Evolutionary conservation across 2,888 invertebrate species (phyloP).

Genomic region (Tortrix viridana): DNA sequence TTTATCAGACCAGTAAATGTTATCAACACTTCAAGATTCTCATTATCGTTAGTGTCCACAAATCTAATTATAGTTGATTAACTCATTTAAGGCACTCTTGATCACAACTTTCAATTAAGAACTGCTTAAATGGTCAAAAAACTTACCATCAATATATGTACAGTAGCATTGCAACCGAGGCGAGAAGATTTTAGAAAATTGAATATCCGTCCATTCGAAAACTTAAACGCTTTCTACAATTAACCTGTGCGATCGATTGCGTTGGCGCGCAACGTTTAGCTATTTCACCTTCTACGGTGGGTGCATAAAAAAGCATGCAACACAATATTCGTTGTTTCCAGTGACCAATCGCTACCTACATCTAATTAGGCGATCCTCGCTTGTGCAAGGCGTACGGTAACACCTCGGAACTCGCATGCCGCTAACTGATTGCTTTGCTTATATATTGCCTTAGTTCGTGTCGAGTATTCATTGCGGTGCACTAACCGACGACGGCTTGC

Average conservation of each 20-base stretch:
- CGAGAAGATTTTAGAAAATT: slow-evolving; percentile 27
- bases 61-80: slow-evolving; percentile 28
- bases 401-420: slow-evolving; percentile 46
- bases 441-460: slow-evolving; percentile 48
- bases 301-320: slow-evolving; percentile 45
- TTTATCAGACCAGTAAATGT: slow-evolving; percentile 58
- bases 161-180: slow-evolving; percentile 13
- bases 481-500: slow-evolving; percentile 36
- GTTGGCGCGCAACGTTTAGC: slow-evolving; percentile 44
- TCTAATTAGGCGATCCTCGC: slow-evolving; percentile 64
- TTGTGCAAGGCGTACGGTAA: slow-evolving; percentile 54
- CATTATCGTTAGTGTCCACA: slow-evolving; percentile 47
- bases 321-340: slow-evolving; percentile 55
- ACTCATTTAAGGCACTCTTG: slow-evolving; percentile 17
- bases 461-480: slow-evolving; percentile 41
- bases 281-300: slow-evolving; percentile 39
- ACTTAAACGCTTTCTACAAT: slow-evolving; percentile 36
- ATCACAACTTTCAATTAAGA: slow-evolving; percentile 1
- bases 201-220: slow-evolving; percentile 34
- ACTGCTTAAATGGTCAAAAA: slow-evolving; percentile 10
- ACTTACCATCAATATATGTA: slow-evolving; percentile 8
- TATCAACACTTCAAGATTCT: slow-evolving; percentile 57
- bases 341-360: slow-evolving; percentile 60
- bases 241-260: slow-evolving; percentile 28
- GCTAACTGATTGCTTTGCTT: slow-evolving; percentile 48